Evolutionary conservation across 92 coral and sea anemone species (phyloP).

Genomic region (Zoanthus sociatus): DNA sequence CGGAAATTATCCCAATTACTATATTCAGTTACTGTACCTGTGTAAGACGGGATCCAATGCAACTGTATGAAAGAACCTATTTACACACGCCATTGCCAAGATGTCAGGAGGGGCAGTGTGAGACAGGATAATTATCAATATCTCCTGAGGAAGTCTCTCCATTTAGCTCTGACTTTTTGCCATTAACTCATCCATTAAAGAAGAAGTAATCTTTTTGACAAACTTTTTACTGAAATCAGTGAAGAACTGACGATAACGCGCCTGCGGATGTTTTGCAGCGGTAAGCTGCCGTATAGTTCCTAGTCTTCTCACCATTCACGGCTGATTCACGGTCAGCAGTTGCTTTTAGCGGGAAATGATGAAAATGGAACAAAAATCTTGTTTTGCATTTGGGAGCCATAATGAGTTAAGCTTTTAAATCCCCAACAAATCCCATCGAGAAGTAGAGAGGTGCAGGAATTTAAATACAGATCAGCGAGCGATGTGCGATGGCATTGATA

Average conservation of each 20-base stretch:
- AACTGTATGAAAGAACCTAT: slow-evolving; percentile 11
- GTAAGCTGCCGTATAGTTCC: neutral
- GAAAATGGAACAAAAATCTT: neutral
- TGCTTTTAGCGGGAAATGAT: neutral
- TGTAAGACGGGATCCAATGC: slow-evolving; percentile 25
- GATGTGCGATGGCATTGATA: neutral
- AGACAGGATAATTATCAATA: neutral
- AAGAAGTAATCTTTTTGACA: neutral
- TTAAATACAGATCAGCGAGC: neutral
- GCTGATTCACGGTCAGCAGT: neutral
- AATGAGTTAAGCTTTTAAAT: neutral
- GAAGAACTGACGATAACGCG: neutral
- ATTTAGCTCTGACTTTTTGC: neutral
- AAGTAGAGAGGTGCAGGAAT: neutral
- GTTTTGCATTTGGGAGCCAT: neutral
- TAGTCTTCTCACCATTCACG: neutral
- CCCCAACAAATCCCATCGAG: neutral
- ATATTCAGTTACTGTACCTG: neutral
- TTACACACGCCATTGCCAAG: slow-evolving; percentile 32
- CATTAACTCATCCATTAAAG: neutral
- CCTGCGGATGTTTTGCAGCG: slow-evolving; percentile 8
- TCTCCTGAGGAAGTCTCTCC: slow-evolving; percentile 32
- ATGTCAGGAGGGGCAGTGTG: slow-evolving; percentile 26
- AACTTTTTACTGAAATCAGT: too few species aligned
- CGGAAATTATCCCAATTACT: neutral